Evolutionary conservation across 1,140 invertebrate species (phyloP).

Genomic region (Brachionus angularis): DNA sequence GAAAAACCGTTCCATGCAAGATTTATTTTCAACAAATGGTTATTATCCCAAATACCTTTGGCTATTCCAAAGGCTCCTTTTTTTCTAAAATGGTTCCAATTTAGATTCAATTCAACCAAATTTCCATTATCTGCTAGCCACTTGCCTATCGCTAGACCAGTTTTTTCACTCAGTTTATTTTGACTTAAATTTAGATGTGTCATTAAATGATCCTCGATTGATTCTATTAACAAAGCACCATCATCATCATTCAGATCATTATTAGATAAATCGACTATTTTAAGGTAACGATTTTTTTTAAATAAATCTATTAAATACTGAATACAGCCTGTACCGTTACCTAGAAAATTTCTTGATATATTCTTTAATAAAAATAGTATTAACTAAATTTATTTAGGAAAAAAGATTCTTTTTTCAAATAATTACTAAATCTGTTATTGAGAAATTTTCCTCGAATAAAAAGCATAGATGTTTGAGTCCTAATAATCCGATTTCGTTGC

Average conservation of each 20-base stretch:
- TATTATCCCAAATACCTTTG: conserved; percentile 50
- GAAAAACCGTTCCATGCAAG: conserved; percentile 49
- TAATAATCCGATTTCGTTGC: conserved; percentile 36
- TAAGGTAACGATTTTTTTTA: conserved; percentile 29
- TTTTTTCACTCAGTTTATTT: conserved; percentile 42
- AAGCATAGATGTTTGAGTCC: conserved; percentile 25
- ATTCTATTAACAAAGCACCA: conserved; percentile 18
- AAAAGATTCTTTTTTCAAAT: neutral
- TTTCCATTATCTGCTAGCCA: conserved; percentile 50
- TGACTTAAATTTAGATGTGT: conserved; percentile 45
- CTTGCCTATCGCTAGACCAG: conserved; percentile 41
- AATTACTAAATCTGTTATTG: conserved; percentile 44
- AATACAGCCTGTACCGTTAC: neutral
- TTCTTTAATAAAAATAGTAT: neutral
- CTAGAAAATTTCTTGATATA: conserved; percentile 25
- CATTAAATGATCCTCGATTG: conserved; percentile 44
- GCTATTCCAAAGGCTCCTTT: conserved; percentile 52
- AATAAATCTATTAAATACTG: conserved; percentile 26
- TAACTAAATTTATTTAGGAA: neutral
- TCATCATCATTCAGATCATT: conserved; percentile 43
- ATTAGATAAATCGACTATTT: conserved; percentile 35
- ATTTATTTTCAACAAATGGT: conserved; percentile 15
- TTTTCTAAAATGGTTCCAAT: conserved; percentile 56
- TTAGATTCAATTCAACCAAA: conserved; percentile 54
- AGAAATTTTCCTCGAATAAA: conserved; percentile 44